Base-by-base conservation (phyloP, 2,888 invertebrate genomes). In the Drosophila lutescens region DNA sequence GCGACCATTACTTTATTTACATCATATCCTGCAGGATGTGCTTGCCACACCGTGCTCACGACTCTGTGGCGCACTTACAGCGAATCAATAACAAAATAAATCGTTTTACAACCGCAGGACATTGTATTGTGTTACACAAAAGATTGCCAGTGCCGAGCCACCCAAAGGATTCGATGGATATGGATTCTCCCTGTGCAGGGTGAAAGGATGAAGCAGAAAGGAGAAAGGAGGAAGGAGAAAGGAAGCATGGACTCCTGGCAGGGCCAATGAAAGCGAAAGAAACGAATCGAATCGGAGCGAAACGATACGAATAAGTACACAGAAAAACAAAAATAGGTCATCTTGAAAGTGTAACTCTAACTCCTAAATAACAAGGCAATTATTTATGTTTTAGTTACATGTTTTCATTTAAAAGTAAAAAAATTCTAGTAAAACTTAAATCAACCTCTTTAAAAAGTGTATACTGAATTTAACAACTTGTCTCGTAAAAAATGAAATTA, bases 61-160 rank as follows among this genome's bases (percentile, higher is more conserved):
- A 68, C 67, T 67, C 63, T 71, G 72, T 56, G 78, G 68, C 79
- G 74, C 89, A 86, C 85, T 86, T 86, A 86, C 84, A 81, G 74
- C 86, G 89, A 88, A 86, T 86, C 85, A 86, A 86, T 86, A 86
- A 85, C 88, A 87, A 87, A 86, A 86, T 86, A 89, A 86, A 86
- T 86, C 88, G 86, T 82, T 85, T 89, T 88, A 86, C 89, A 86
- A 86, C 86, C 86, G 89, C 86, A 89, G 86, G 86, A 86, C 86
- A 86, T 87, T 86, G 84, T 87, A 87, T 85, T 87, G 87, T 85
- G 83, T 85, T 82, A 79, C 86, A 84, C 87, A 85, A 84, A 84
- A 86, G 83, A 83, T 86, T 83, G 86, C 74, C 86, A 86, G 62
- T 50, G 77, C 63, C 68, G 67, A 47, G 66, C 50, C 44, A 32